Conservation (phyloP, 2,797 vertebrate species). For the Emydoidea blandingii region DNA sequence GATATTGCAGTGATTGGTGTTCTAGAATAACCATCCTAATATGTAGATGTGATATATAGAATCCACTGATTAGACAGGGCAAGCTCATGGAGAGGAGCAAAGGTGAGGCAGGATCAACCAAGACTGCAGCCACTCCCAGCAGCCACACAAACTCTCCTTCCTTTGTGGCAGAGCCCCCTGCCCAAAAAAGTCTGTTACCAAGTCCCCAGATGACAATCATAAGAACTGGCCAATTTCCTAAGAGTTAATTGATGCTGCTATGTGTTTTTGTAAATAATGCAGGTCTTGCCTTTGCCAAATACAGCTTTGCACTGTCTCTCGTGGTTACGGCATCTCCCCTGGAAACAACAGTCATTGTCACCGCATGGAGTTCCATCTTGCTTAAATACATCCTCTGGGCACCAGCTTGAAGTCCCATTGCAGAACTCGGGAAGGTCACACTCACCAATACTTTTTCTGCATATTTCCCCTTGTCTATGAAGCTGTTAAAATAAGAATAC, state of each 20-base stretch:
- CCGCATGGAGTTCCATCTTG: not conserved
- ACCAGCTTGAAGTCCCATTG: not conserved
- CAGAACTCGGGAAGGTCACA: slow-evolving; percentile 9
- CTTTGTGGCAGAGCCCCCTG: not conserved
- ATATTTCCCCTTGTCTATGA: not conserved
- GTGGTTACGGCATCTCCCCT: not conserved
- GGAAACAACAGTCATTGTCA: not conserved
- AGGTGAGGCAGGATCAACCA: not conserved
- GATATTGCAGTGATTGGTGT: too few relatives aligned
- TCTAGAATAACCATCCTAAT: too few relatives aligned
- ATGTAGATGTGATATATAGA: too few relatives aligned
- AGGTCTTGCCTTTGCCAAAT: not conserved
- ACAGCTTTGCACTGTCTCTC: not conserved
- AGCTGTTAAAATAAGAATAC: not conserved
- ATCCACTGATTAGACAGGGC: too few relatives aligned
- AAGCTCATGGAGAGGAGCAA: not conserved
- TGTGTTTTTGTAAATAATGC: not conserved
- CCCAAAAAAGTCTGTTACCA: not conserved
- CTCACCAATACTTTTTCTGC: not conserved
- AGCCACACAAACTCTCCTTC: not conserved
- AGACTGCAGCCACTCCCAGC: not conserved
- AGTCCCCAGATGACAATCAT: not conserved
- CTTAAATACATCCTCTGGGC: not conserved
- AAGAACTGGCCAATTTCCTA: not conserved
- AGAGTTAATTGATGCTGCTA: not conserved